Evolutionary conservation across 2,113 vertebrate genomes (phyloP), one percentile per base, ranked within the genome.

Genomic region (Antigone vipio): DNA sequence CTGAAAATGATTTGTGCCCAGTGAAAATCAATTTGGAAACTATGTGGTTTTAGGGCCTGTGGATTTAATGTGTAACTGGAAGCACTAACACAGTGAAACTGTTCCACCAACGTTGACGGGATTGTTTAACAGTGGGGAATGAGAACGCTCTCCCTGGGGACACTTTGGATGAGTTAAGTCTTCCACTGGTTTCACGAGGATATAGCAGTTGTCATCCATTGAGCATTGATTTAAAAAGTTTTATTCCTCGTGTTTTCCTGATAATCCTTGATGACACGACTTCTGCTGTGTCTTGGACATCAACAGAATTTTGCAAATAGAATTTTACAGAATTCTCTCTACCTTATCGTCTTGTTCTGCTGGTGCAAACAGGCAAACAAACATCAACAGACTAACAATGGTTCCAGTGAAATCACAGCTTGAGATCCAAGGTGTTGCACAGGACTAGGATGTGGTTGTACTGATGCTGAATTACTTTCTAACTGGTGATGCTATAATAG

Each of bases 71-170:
- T 62, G 7, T 29, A 59, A 59, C n/a, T 86, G 47, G 17, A 85
- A 6, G 6, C 40, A 20, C 15, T 79, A 69, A 38, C 18, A 27
- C 38, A 72, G 13, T 72, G 58, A 52, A 83, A 72, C 22, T 49
- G 5, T 68, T 90, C 40, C 35, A 32, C 45, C 1, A 4, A 7
- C 1, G 1, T 47, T 62, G 66, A 42, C 1, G 5, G 35, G 18
- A 23, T 32, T 78, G 30, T 69, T 87, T 44, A 77, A 84, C 29
- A 49, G 26, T 42, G 24, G 11, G 45, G 13, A 21, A 12, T 60
- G 50, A 74, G 53, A 67, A 40, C 4, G 1, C 1, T 27, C 13
- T 71, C 44, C n/a, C n/a, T 62, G n/a, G n/a, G 17, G 34, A 35
- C 27, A 23, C 17, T n/a, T 34, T 44, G 34, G 4, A 59, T 88